Evolutionary conservation across 2,888 invertebrate genomes (phyloP).

Genomic region (Lycia hirtaria): DNA sequence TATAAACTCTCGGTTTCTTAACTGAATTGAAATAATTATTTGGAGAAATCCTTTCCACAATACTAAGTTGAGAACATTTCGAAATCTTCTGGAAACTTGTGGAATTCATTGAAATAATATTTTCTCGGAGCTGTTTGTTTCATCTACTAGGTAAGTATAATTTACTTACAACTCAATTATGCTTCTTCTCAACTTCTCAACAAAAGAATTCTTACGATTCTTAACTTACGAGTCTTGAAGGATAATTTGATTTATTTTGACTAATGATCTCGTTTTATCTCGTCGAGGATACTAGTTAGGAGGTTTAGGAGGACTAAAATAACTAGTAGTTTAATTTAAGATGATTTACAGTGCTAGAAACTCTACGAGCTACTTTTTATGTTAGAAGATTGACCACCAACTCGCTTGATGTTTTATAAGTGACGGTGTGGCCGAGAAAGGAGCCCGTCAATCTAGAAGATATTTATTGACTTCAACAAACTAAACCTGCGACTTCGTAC

Average conservation of each 20-base stretch:
- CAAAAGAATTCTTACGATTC: not conserved
- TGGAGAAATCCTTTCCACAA: slow-evolving; percentile 17
- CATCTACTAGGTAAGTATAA: slow-evolving; percentile 8
- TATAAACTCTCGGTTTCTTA: not conserved
- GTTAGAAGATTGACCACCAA: too few species aligned
- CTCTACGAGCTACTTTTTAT: too few species aligned
- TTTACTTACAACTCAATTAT: slow-evolving; percentile 15
- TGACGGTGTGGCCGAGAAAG: too few species aligned
- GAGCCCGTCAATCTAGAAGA: too few species aligned
- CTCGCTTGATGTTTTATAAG: too few species aligned
- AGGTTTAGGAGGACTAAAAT: not conserved
- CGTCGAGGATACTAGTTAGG: not conserved
- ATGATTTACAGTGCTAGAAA: too few species aligned
- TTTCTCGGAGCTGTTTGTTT: slow-evolving; percentile 15
- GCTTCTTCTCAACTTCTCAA: not conserved
- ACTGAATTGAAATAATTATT: slow-evolving; percentile 23
- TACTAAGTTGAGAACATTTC: slow-evolving; percentile 15
- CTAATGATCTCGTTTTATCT: not conserved
- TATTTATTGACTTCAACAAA: too few species aligned
- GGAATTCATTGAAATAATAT: slow-evolving; percentile 18
- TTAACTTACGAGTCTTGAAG: not conserved
- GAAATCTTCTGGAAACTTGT: slow-evolving; percentile 8
- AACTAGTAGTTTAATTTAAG: not conserved
- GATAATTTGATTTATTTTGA: not conserved
- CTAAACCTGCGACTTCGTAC: too few species aligned